Base-by-base conservation (phyloP, 2,797 vertebrate genomes). In the Fistularia tabacaria region DNA sequence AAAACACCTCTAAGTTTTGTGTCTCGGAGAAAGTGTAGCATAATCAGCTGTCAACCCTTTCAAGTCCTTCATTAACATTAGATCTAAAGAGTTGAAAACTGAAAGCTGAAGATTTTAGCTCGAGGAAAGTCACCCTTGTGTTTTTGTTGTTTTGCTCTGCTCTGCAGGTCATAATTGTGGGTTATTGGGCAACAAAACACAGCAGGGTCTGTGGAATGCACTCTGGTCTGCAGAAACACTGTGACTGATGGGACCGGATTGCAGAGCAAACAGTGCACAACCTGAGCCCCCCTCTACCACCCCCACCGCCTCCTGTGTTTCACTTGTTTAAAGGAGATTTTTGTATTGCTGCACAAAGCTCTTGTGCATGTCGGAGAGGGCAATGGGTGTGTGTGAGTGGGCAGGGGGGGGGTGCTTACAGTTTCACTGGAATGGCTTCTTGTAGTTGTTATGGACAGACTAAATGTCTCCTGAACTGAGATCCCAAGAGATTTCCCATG, bases 151-250 rank as follows among this genome's bases (percentile, higher is more conserved):
- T 40, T 58, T 10, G 13, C 67, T 76, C 62, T 0, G 56, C 76
- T 51, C 69, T 40, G 64, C 74, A 54, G 73, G 66, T 61, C 64
- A 71, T 45, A 12, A 10, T 38, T 11, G 51, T 50, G 71, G 64
- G 57, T 76, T 73, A 81, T 10, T 75, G 58, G 60, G 73, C 82
- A 84, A 87, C 82, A 84, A 87, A 85, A 66, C 84, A 51, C 87
- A 86, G 88, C 85, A 81, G 82, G 87, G 69, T 67, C 80, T 37
- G 3, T 68, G 87, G 88, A 89, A 89, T 89, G 85, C 85, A 80
- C 71, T 79, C 71, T 68, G 71, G 67, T 71, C 64, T 73, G 79
- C 68, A 79, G 69, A 79, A 80, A 68, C 49, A 0, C 25, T 25
- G 25, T 67, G 74, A 81, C 75, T 85, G 79, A 80, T 74, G 84